Base-by-base conservation (phyloP, 2,113 vertebrate species). In the Hippocampus zosterae region DNA sequence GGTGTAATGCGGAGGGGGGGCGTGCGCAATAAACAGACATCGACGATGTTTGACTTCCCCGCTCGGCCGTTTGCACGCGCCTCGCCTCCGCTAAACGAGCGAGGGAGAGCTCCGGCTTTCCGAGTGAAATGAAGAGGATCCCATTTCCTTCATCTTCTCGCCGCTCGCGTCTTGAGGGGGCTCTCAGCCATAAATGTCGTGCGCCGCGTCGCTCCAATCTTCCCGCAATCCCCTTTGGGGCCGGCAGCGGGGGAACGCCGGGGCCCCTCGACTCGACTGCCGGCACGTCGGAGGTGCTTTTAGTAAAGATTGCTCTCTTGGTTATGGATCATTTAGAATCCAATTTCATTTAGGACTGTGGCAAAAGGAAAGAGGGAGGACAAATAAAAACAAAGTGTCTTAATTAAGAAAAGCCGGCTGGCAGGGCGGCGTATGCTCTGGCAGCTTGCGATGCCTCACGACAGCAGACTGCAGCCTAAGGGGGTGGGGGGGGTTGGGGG, bases 321-420 rank as follows among this genome's bases (percentile, higher is more conserved):
- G 91, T 91, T 92, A 90, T 90, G 90, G 91, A 91, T 91, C 90
- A 92, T 92, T 92, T 92, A 88, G 85, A 92, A 92, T 91, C 90
- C 91, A 91, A 91, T 92, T 90, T 89, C 85, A 90, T 88, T 82
- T 81, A 69, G 80, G 84, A 84, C 83, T 84, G 71, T 48, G 68
- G 82, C 70, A 76, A 74, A 74, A 80, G 61, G 56, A 80, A 76
- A 29, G 69, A 23, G 41, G 33, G 52, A 48, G 77, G 76, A 76
- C 73, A 88, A 91, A 90, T 90, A 89, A 90, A 90, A 91, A 87
- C 85, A 88, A 90, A 91, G 87, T 85, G 79, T 78, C 82, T 90
- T 91, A 92, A 92, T 92, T 91, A 91, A 89, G 84, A 84, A 83
- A 83, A 78, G 77, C 83, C 75, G 75, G 72, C 78, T 65, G 65